Base-by-base conservation (phyloP, 2,113 vertebrate genomes). In the Nycticorax nycticorax region DNA sequence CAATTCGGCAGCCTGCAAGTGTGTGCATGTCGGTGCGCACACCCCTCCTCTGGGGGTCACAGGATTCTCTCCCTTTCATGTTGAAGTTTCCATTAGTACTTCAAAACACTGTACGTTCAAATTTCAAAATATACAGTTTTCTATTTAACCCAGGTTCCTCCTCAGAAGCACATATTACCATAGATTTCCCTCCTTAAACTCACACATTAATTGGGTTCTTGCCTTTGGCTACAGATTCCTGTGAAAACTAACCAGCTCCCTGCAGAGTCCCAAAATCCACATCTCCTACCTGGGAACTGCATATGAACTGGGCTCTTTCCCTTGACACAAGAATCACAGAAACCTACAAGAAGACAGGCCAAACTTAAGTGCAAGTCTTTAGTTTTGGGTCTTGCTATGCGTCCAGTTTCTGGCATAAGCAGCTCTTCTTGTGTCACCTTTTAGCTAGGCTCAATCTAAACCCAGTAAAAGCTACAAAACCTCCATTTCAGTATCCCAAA, bases 11-110 rank as follows among this genome's bases (percentile, higher is more conserved):
- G 57, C 27, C 48, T 14, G 21, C 14, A 20, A 30, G 33, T 3
- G 16, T 13, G 27, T 24, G 26, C 56, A 26, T 0, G 1, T 23
- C 62, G 12, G 0, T 4, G 24, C 2, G 23, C 47, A 56, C 10
- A 6, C 8, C 20, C 12, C 18, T 78, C 21, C 77, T 39, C 26
- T 7, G 52, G 30, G 43, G 59, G 35, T 45, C 41, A 53, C 37
- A 30, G 53, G 15, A 74, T 73, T 39, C 78, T 69, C 63, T n/a
- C 26, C 41, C 28, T 62, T 73, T 35, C 79, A 6, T 0, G 3
- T 19, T 23, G 14, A 37, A 57, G 12, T 43, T 59, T 72, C 76
- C 39, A 33, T 60, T 22, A 67, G 33, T 27, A 68, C 33, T 75
- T 82, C 30, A 75, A 71, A 78, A 53, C 3, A 8, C 10, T 1